phyloP scores from a whole-genome alignment of 2,888 invertebrate genomes.

The Erannis defoliaria region DNA sequence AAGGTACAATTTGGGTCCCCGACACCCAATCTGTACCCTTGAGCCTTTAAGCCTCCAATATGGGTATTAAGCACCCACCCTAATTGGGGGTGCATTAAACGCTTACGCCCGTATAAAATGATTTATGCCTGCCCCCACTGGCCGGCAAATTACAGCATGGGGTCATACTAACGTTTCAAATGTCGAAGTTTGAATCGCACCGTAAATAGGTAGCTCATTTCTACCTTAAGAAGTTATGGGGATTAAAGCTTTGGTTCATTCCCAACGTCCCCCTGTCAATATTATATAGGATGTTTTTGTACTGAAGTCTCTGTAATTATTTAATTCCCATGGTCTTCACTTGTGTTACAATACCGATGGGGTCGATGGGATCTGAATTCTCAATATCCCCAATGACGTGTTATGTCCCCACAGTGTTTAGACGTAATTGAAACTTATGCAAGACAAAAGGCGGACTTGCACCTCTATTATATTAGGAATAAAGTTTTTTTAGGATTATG shows the following conservation, averaged over 20 bases:
- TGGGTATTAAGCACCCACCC: constrained; percentile 57
- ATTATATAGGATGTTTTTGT: too few relatives aligned
- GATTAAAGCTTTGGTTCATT: not conserved
- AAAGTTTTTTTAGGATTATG: too few relatives aligned
- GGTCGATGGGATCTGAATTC: too few relatives aligned
- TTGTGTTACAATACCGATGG: too few relatives aligned
- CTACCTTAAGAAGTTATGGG: constrained; percentile 6
- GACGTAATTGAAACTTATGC: too few relatives aligned
- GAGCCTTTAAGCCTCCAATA: constrained; percentile 54
- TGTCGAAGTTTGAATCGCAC: constrained; percentile 17
- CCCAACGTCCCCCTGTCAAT: not conserved
- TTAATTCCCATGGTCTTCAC: too few relatives aligned
- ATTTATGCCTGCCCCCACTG: constrained; percentile 64
- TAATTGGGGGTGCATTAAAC: constrained; percentile 75
- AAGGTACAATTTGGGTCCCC: constrained; percentile 4
- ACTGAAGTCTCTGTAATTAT: too few relatives aligned
- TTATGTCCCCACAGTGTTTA: too few relatives aligned
- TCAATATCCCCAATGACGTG: too few relatives aligned
- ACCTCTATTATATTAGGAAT: too few relatives aligned
- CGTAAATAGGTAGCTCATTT: constrained; percentile 6
- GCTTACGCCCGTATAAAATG: constrained; percentile 72
- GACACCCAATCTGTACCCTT: constrained; percentile 31
- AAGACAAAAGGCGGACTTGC: too few relatives aligned
- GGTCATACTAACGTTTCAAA: constrained; percentile 27
- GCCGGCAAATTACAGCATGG: constrained; percentile 45